phyloP scores from a whole-genome alignment of 2,113 vertebrate species.

The Enhydra lutris region DNA sequence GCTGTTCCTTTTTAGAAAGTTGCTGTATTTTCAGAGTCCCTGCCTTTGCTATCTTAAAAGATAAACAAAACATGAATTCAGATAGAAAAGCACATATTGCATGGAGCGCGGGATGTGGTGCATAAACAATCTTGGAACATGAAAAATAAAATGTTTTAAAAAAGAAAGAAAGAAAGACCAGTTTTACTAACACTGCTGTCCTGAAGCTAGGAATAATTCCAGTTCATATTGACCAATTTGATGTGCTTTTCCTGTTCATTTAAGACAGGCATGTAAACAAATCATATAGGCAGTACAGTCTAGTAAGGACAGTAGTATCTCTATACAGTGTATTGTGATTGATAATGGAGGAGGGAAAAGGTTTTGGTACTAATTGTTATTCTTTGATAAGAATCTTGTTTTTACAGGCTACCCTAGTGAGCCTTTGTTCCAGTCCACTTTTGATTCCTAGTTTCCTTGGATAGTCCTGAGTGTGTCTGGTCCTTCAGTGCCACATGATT shows the following conservation, averaged over 20 bases:
- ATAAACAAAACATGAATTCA: background rate
- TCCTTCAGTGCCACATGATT: background rate
- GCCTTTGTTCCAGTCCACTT: background rate
- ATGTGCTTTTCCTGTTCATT: constrained; percentile 2
- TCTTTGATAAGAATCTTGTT: background rate
- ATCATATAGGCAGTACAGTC: background rate
- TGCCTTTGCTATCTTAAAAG: background rate
- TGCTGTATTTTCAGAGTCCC: background rate
- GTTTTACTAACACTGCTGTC: background rate
- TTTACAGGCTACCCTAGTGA: background rate
- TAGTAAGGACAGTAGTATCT: background rate
- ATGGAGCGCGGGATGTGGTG: too few species aligned
- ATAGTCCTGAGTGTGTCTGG: background rate
- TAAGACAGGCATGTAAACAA: background rate
- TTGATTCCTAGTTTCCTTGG: background rate
- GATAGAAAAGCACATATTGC: background rate
- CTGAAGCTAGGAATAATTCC: constrained; percentile 15
- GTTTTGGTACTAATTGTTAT: background rate
- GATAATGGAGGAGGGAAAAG: background rate
- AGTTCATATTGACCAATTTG: background rate
- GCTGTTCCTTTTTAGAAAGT: background rate
- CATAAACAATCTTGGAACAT: too few species aligned
- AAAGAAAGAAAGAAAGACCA: too few species aligned
- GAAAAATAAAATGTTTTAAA: too few species aligned
- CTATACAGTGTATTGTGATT: background rate